Base-by-base conservation (phyloP, 2,888 invertebrate species). In the Sarcophaga caerulescens region DNA sequence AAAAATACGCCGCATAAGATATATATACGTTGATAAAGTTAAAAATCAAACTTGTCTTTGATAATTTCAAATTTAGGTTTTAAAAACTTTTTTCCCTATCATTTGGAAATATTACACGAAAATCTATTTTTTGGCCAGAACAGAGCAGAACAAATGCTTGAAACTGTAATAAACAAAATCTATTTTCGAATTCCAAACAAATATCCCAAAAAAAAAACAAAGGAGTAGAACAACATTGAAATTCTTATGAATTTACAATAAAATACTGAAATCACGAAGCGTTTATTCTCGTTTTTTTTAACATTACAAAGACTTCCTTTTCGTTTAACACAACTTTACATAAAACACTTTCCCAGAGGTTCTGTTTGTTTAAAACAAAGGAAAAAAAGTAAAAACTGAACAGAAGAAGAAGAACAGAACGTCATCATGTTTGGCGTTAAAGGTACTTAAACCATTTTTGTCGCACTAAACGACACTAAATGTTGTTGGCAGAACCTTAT, bases 381-480 rank as follows among this genome's bases (percentile, higher is more conserved):
- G 44, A 63, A 44, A 47, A 73, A 62, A 12, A 80, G 47, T 59
- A 21, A 52, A 62, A 62, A 47, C 23, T 12, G 21, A 47, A 65
- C 14, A 60, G 68, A 65, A 45, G 45, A 76, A 52, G 57, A 25
- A 60, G 66, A 70, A 62, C 57, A 62, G 12, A 82, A 82, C 65
- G 70, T 82, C 77, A 80, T 78, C 85, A 77, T 76, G 82, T 85
- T 87, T 83, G 82, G 82, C 84, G 85, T 83, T 80, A 85, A 87
- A 87, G 69, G 85, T 85, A 87, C 77, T 87, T 85, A 87, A 87
- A 85, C 87, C 87, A 87, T 87, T 87, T 85, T 85, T 87, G 87
- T 87, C 85, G 87, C 87, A 85, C 87, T 84, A 79, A 86, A 84
- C 86, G 86, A 84, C 86, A 86, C 84, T 86, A 86, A 86, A 84